Base-by-base conservation (phyloP, 2,113 vertebrate genomes). In the Halichoeres trimaculatus region DNA sequence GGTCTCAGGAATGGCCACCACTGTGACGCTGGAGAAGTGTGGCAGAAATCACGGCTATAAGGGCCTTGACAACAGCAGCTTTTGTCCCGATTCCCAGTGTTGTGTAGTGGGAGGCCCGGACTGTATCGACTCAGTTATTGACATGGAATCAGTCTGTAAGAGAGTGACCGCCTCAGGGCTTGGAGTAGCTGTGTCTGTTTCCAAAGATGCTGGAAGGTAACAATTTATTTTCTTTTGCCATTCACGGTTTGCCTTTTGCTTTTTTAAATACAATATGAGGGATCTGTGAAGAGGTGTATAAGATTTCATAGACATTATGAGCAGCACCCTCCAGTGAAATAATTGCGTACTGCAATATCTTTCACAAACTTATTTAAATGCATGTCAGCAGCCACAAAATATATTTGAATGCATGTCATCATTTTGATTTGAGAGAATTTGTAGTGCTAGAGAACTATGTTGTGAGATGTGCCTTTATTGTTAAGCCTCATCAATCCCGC, bases 141-240 rank as follows among this genome's bases (percentile, higher is more conserved):
- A 99, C 94, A 98, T 99, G 96, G 96, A 99, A 1, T 85, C 92
- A 0, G 96, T 99, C 1, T 97, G 96, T 85, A 91, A 89, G 80
- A 90, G 95, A 34, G 95, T 98, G 62, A 93, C 95, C 0, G 89
- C 91, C 0, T 92, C 95, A 2, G 96, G 94, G 1, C 94, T 97
- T 11, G 96, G 96, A 0, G 95, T 99, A 51, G 84, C 94, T 0
- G 94, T 99, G 73, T 96, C 96, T 3, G 96, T 98, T 56, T 99
- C 98, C 0, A 94, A 96, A 86, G 98, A 99, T 0, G 97, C 98
- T 0, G 98, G 98, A 90, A 96, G 98, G 98, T 98, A 88, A 11
- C 30, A 52, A 52, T 35, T 40, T 19, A 6, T 6, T 36, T 19
- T 3, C 7, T 52, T 22, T 40, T 26, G 59, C 17, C 12, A 19